Base-by-base conservation (phyloP, 2,113 vertebrate genomes). In the Eudyptes chrysolophus region DNA sequence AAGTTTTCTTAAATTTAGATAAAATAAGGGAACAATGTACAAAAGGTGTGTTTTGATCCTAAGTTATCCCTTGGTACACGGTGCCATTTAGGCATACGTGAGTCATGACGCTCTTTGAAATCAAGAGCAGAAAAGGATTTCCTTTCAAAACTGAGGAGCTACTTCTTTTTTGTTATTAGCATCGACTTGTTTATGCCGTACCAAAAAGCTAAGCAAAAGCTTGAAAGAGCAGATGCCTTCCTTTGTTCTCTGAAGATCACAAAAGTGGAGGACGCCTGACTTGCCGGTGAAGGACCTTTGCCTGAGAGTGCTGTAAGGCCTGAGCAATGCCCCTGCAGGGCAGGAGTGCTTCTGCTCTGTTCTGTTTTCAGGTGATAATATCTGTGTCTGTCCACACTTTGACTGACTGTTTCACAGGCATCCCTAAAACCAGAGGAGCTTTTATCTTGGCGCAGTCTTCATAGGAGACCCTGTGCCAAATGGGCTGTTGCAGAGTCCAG, bases 161-260 rank as follows among this genome's bases (percentile, higher is more conserved):
- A 10, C 38, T 44, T 2, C 36, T 49, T 57, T 34, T 38, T 40
- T 72, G 58, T 88, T 87, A 61, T 13, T 92, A 55, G 42, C 8
- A 7, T 18, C 8, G 5, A 11, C 52, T 89, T 92, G 60, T 87
- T 97, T 75, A 20, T 80, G 72, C 46, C 30, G 3, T 76, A 55
- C 6, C 5, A 75, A 96, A 95, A 79, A 9, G 27, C 32, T 60
- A 76, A 88, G 71, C 30, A 32, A 78, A 84, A 72, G 19, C 71
- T 76, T 90, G 46, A 87, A 91, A 81, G 75, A 95, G n/a, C 55
- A 81, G 46, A 38, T 13, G 72, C n/a, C 26, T 54, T 3, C 54
- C 80, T 94, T 84, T 95, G 66, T 93, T 85, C 82, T 96, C 71
- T 40, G 72, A 76, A 82, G 84, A 81, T 92, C 64, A 71, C 55